Conservation (phyloP, 2,888 invertebrate species). For the Leptura quadrifasciata region DNA sequence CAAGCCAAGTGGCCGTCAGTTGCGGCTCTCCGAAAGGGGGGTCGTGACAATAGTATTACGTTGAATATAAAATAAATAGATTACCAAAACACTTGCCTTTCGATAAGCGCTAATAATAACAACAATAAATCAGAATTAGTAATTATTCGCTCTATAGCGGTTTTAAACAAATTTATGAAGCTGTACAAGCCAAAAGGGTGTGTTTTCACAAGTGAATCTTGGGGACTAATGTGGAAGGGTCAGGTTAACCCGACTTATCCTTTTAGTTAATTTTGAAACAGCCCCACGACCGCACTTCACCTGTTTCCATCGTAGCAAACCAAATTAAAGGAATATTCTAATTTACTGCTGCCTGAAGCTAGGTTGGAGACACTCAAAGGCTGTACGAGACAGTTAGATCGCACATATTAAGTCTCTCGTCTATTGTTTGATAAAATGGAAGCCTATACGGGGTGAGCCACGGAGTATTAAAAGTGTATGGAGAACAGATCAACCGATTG, state of each 20-base stretch:
- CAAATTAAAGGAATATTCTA: background rate
- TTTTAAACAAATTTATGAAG: background rate
- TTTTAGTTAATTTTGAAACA: slow-evolving; percentile 16
- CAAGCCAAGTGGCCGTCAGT: too few relatives aligned
- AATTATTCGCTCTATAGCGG: background rate
- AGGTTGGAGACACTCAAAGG: background rate
- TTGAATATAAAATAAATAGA: too few relatives aligned
- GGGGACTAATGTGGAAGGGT: slow-evolving; percentile 9
- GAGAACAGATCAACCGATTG: too few relatives aligned
- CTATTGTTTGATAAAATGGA: background rate
- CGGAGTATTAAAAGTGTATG: too few relatives aligned
- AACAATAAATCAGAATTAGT: background rate
- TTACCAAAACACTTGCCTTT: too few relatives aligned
- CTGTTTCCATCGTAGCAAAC: slow-evolving; percentile 2
- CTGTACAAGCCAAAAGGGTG: background rate
- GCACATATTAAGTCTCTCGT: background rate
- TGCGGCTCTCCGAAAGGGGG: too few relatives aligned
- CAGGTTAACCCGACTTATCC: slow-evolving; percentile 3
- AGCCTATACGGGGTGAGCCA: too few relatives aligned
- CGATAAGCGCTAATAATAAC: background rate
- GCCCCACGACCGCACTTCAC: background rate
- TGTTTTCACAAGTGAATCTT: background rate
- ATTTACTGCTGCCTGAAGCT: background rate
- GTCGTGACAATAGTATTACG: too few relatives aligned
- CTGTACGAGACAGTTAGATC: background rate